Conservation (phyloP, 2,888 invertebrate species). For the Orchesellides sinensis region DNA sequence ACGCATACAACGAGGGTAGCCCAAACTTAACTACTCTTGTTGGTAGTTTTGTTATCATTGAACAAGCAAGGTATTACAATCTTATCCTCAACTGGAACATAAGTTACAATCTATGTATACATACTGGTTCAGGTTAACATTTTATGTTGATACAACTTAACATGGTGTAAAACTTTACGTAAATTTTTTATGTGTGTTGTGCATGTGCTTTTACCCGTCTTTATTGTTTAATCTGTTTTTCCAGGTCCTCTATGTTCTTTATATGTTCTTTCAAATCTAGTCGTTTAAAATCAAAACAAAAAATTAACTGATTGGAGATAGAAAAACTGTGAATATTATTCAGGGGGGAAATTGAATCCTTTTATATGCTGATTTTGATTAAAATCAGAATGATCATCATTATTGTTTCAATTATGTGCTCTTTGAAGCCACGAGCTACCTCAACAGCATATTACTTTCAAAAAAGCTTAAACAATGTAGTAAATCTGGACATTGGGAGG, state of each 20-base stretch:
- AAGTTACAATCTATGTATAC: slow-evolving; percentile 44
- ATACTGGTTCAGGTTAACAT: slow-evolving; percentile 27
- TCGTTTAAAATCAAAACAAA: too few species aligned
- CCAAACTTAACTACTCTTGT: background rate
- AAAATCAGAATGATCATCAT: slow-evolving; percentile 31
- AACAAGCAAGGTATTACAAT: slow-evolving; percentile 42
- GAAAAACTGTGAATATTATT: too few species aligned
- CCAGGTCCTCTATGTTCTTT: too few species aligned
- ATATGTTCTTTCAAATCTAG: too few species aligned
- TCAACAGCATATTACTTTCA: background rate
- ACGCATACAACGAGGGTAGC: background rate
- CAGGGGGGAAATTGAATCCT: slow-evolving; percentile 56
- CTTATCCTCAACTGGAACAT: slow-evolving; percentile 45
- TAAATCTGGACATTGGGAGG: background rate
- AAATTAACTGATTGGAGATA: too few species aligned
- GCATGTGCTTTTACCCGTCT: too few species aligned
- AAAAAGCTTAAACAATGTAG: background rate
- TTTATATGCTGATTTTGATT: slow-evolving; percentile 58
- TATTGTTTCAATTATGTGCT: background rate
- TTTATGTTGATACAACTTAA: slow-evolving; percentile 30
- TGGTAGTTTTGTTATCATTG: slow-evolving; percentile 43
- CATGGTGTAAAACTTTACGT: slow-evolving; percentile 53
- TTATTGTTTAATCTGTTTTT: too few species aligned
- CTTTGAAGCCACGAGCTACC: background rate
- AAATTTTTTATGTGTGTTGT: too few species aligned